Base-by-base conservation (phyloP, 1,140 invertebrate species). In the Pantala flavescens region DNA sequence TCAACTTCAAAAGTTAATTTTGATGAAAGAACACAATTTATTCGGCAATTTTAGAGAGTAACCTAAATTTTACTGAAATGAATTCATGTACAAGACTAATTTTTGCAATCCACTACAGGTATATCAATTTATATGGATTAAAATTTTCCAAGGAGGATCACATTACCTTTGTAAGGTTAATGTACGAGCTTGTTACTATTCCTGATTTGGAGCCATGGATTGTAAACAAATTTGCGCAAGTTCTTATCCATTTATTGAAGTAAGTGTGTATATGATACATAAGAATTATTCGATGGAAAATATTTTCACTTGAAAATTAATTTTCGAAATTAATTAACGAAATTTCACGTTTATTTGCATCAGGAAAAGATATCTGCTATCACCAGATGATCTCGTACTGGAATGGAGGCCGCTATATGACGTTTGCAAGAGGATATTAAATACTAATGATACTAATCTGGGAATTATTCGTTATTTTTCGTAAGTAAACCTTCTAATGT, bases 81-180 rank as follows among this genome's bases (percentile, higher is more conserved):
- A n/a, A n/a, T n/a, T n/a, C n/a, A n/a, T n/a, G n/a, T n/a, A n/a
- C n/a, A n/a, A 5, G 9, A 36, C 9, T 36, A 2, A 36, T 36
- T 36, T 36, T 36, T 36, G 9, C 28, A 5, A 36, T 36, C 28
- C 9, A 36, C 28, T 36, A 36, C 79, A 92, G 91, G 78, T 96
- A 94, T 79, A 89, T 96, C 42, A 86, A 89, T 78, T 82, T 95
- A 24, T 95, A 95, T 85, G 93, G 93, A 16, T 81, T 90, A 76
- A 93, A 93, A 79, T 96, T 98, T 83, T 90, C 89, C 1, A 97
- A 97, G 83, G 90, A 93, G 78, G 95, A 97, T 82, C 95, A 98
- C 81, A 87, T 98, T 24, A 81, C 85, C n/a, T 87, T 98, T 23
- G 88, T 98, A n/a, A 90, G 94, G 79, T 80, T 97, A 49, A 85